A percentile compares a stretch with the other conserved stretches of the same genome.
Evolutionary conservation across 2,888 invertebrate genomes (phyloP).

Genomic region (Pristionchus entomophagus): DNA sequence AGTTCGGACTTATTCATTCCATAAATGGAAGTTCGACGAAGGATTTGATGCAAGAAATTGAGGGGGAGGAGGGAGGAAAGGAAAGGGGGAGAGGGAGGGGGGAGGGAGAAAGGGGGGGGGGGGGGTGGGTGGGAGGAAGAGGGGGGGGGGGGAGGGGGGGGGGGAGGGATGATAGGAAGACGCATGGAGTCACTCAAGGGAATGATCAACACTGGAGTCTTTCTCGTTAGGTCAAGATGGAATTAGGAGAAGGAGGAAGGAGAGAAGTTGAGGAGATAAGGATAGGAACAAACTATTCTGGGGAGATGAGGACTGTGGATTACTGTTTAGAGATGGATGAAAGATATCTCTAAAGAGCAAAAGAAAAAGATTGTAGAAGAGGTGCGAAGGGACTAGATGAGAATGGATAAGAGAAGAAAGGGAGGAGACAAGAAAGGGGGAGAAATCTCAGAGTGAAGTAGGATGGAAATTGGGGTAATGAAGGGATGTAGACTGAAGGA

Average conservation of each 20-base stretch:
- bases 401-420: not conserved
- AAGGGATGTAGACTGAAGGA: not conserved
- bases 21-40: not conserved
- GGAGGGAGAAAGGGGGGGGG: too few species aligned
- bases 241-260: constrained; percentile 17
- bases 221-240: constrained; percentile 38
- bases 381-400: not conserved
- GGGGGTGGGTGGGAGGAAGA: too few species aligned
- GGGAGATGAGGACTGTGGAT: too few species aligned
- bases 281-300: too few species aligned
- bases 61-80: not conserved
- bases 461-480: constrained; percentile 31
- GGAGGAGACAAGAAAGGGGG: not conserved
- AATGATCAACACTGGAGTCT: constrained; percentile 34
- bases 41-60: not conserved
- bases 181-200: constrained; percentile 29
- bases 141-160: too few species aligned
- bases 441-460: constrained; percentile 37
- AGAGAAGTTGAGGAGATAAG: constrained; percentile 7
- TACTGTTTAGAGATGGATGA: too few species aligned
- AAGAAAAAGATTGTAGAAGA: not conserved
- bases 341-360: too few species aligned
- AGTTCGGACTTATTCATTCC: not conserved
- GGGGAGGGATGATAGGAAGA: constrained; percentile 4
- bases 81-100: too few species aligned